Conservation (phyloP, 2,797 vertebrate genomes). For the Emydoidea blandingii region DNA sequence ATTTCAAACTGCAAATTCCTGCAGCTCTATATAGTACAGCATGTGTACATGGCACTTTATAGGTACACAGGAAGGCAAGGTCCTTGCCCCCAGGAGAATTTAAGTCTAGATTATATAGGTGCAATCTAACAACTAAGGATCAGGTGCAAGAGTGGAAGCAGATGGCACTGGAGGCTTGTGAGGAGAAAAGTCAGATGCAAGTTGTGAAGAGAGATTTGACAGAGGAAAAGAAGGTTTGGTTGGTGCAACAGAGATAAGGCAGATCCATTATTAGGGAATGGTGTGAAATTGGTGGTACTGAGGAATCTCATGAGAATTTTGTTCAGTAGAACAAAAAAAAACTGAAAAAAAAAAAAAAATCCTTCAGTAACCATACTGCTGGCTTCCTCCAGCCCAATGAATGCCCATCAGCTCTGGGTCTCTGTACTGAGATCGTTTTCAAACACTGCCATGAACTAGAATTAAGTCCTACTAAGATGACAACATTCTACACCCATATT, state of each 20-base stretch:
- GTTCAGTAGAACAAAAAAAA: background rate
- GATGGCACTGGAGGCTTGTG: background rate
- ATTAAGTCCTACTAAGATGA: background rate
- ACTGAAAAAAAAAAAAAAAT: background rate
- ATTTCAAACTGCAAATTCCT: background rate
- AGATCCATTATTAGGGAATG: background rate
- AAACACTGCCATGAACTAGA: background rate
- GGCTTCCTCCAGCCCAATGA: background rate
- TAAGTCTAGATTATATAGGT: background rate
- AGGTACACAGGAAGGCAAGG: background rate
- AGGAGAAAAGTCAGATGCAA: background rate
- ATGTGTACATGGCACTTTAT: background rate
- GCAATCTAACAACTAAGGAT: fast-evolving
- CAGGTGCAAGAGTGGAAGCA: fast-evolving
- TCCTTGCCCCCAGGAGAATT: background rate
- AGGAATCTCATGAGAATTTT: background rate
- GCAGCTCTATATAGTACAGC: background rate
- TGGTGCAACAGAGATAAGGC: background rate
- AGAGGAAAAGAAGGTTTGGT: background rate
- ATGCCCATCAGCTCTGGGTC: background rate
- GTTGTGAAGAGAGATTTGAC: background rate
- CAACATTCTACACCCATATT: background rate
- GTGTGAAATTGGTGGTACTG: background rate
- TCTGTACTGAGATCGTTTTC: background rate
- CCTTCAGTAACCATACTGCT: background rate